phyloP scores from a whole-genome alignment of 1,140 invertebrate genomes.

The Drosophila insularis region DNA sequence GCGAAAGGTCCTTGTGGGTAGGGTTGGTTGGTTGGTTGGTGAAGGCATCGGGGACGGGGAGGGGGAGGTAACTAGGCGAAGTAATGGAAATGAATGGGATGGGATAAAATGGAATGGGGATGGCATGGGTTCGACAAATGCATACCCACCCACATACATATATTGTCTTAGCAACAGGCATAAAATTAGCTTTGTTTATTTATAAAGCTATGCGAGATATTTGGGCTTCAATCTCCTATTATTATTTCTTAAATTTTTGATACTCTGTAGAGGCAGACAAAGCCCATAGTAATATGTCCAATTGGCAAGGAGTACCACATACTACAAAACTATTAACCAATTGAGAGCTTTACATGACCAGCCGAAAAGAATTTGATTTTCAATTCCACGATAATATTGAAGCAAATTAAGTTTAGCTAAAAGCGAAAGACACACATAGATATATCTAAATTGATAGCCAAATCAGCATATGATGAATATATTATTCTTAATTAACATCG shows the following conservation, averaged over 20 bases:
- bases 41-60: no score
- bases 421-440: no score
- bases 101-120: not conserved
- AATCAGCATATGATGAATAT: not conserved
- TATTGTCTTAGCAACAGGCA: conserved; percentile 53
- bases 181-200: conserved; percentile 49
- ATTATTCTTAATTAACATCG: not conserved
- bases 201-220: conserved; percentile 37
- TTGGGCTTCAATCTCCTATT: not conserved
- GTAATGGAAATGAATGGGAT: not conserved
- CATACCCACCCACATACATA: conserved; percentile 1
- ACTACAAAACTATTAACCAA: no score
- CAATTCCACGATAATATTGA: no score
- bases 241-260: conserved; percentile 12
- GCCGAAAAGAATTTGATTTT: no score
- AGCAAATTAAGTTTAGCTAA: no score
- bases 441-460: not conserved
- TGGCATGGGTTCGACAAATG: conserved; percentile 12
- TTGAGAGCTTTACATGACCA: no score
- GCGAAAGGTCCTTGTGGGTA: not conserved
- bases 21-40: no score
- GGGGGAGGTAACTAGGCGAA: no score
- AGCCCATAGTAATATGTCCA: no score
- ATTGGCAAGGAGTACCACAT: no score
- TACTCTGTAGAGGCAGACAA: not conserved